Conservation (phyloP, 2,797 vertebrate genomes). For the Margarornis squamiger region DNA sequence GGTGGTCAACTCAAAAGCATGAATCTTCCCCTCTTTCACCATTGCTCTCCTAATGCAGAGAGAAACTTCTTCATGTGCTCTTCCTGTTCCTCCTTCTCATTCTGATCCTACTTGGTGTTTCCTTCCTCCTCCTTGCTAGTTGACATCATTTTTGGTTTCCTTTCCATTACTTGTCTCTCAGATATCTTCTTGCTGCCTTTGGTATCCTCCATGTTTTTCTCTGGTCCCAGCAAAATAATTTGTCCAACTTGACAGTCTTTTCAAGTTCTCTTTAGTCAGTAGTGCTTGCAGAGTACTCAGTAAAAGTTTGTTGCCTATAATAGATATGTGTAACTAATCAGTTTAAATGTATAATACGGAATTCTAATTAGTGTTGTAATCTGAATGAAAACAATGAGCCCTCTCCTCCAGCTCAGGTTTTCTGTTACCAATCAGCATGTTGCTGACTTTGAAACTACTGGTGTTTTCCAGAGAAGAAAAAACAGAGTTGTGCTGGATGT, state of each 20-base stretch:
- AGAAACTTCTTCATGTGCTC: neutral
- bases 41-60: neutral
- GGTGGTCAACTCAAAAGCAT: neutral
- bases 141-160: neutral
- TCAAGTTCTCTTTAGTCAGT: neutral
- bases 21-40: neutral
- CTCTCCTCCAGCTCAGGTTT: neutral
- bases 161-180: neutral
- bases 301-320: neutral
- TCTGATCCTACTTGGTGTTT: neutral
- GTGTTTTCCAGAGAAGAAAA: neutral
- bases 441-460: neutral
- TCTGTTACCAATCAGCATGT: neutral
- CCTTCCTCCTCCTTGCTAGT: neutral
- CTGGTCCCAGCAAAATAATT: neutral
- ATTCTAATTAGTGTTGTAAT: neutral
- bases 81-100: neutral
- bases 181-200: neutral
- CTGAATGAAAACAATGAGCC: neutral
- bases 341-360: neutral
- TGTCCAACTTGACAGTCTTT: neutral
- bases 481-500: neutral
- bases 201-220: fast-evolving
- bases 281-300: neutral
- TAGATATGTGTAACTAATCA: neutral